Evolutionary conservation across 2,888 invertebrate genomes (phyloP).

Genomic region (Tachina lurida): DNA sequence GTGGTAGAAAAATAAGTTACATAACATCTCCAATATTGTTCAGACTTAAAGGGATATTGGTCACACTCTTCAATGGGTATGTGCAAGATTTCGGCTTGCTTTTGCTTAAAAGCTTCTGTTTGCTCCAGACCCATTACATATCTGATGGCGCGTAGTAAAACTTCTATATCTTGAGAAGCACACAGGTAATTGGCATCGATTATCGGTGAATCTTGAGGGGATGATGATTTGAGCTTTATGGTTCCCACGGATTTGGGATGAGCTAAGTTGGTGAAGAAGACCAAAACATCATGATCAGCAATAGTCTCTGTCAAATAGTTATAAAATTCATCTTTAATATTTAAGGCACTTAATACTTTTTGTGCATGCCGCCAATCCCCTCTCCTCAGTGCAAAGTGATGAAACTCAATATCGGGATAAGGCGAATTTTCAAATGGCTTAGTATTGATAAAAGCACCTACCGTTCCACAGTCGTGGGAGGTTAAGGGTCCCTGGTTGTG

Average conservation of each 20-base stretch:
- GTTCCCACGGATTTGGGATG: constrained; percentile 82
- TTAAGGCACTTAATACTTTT: constrained; percentile 73
- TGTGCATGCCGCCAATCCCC: constrained; percentile 74
- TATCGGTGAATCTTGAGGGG: constrained; percentile 84
- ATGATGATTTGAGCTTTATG: constrained; percentile 83
- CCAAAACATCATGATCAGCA: constrained; percentile 62
- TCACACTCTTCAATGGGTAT: constrained; percentile 75
- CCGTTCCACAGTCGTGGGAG: constrained; percentile 78
- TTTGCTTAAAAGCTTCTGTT: constrained; percentile 81
- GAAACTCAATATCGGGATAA: constrained; percentile 85
- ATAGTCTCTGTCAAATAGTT: constrained; percentile 39
- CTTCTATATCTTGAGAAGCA: constrained; percentile 82
- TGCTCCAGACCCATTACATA: constrained; percentile 80
- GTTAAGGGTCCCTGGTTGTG: constrained; percentile 83
- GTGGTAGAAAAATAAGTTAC: constrained; percentile 86
- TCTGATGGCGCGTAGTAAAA: constrained; percentile 78
- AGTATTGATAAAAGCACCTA: constrained; percentile 85
- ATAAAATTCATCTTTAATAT: constrained; percentile 48
- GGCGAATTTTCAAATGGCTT: constrained; percentile 81
- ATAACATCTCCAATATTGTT: constrained; percentile 87
- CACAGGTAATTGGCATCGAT: constrained; percentile 85
- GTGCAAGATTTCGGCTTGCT: constrained; percentile 76
- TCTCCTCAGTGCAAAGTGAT: constrained; percentile 80
- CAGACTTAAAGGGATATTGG: constrained; percentile 75
- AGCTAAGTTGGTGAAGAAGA: constrained; percentile 73